phyloP scores from a whole-genome alignment of 2,888 invertebrate genomes.

The Hypolimnas misippus region DNA sequence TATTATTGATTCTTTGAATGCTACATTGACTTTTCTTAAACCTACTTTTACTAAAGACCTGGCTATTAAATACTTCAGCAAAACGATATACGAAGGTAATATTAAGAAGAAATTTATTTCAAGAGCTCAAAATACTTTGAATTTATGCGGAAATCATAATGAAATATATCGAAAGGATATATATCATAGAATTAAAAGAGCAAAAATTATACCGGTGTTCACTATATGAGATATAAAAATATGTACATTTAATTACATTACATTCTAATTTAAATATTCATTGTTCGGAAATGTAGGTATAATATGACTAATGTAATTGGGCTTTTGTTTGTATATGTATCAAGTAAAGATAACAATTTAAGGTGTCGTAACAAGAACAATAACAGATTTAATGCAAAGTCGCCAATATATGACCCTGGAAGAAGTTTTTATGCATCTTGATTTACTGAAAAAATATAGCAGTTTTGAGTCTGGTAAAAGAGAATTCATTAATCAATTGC shows the following conservation, averaged over 20 bases:
- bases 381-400: slow-evolving; percentile 56
- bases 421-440: slow-evolving; percentile 65
- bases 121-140: slow-evolving; percentile 45
- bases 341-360: slow-evolving; percentile 40
- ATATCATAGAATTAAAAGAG: slow-evolving; percentile 42
- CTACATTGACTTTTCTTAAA: slow-evolving; percentile 57
- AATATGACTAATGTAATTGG: slow-evolving; percentile 16
- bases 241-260: not conserved
- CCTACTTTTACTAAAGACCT: slow-evolving; percentile 53
- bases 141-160: slow-evolving; percentile 35
- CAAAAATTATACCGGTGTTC: slow-evolving; percentile 54
- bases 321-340: not conserved
- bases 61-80: slow-evolving; percentile 57
- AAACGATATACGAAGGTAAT: slow-evolving; percentile 56
- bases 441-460: slow-evolving; percentile 60
- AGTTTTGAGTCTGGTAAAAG: slow-evolving; percentile 52
- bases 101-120: slow-evolving; percentile 51
- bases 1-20: slow-evolving; percentile 57
- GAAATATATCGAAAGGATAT: slow-evolving; percentile 36
- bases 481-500: slow-evolving; percentile 55
- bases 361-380: slow-evolving; percentile 61
- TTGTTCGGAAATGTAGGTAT: slow-evolving; percentile 10
- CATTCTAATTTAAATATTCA: not conserved
- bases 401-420: slow-evolving; percentile 65
- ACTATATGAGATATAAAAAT: slow-evolving; percentile 48